These are phyloP conservation scores for Cossypha niveicapilla DNA, from an alignment of 2,797 vertebrate species.

Conservation along the genomic window DNA sequence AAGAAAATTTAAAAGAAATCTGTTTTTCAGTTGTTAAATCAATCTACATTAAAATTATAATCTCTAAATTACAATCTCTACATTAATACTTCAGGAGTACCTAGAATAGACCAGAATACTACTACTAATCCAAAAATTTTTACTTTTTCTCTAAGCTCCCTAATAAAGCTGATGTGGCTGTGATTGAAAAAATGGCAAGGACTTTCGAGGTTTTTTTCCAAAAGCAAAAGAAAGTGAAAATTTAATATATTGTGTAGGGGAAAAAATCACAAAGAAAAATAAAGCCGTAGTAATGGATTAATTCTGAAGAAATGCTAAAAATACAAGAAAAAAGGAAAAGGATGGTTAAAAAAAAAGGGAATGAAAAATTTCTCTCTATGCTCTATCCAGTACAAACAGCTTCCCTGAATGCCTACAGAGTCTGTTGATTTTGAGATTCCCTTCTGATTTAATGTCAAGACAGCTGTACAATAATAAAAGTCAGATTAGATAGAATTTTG, in stretches of 20 bases:
- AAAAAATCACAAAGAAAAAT: neutral
- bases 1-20: neutral
- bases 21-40: neutral
- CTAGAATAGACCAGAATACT: neutral
- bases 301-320: neutral
- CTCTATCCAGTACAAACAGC: accelerated
- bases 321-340: neutral
- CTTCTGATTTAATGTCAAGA: neutral
- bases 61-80: neutral
- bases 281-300: neutral
- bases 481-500: neutral
- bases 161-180: neutral
- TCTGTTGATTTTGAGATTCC: neutral
- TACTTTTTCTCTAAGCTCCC: neutral
- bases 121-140: neutral
- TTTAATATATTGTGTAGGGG: neutral
- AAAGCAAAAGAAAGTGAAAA: neutral
- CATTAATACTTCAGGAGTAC: neutral
- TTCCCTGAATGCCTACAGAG: neutral
- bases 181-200: neutral
- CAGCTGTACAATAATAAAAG: neutral
- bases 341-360: neutral
- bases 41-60: neutral
- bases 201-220: neutral
- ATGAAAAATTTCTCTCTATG: neutral